Conservation (phyloP, 2,113 vertebrate genomes). For the Pituophis catenifer region DNA sequence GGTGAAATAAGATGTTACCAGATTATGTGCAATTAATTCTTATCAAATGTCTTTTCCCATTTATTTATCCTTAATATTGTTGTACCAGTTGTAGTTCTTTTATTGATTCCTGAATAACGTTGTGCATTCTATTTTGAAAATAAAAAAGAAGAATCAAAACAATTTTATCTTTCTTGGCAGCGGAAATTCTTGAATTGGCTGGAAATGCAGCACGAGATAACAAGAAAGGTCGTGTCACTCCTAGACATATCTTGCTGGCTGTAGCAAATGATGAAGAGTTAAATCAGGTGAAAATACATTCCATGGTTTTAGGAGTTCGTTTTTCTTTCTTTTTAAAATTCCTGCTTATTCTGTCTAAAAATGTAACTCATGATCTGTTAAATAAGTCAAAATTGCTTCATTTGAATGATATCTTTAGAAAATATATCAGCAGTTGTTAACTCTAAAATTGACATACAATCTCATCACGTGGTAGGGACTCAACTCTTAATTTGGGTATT, state of each 20-base stretch:
- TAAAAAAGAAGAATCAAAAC: constrained; percentile 24
- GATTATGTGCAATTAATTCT: not conserved
- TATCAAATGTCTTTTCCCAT: not conserved
- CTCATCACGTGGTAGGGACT: not conserved
- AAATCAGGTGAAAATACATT: constrained; percentile 83
- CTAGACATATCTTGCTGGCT: constrained; percentile 94
- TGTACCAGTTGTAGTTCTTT: not conserved
- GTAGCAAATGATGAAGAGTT: constrained; percentile 97
- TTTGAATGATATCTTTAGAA: constrained; percentile 9
- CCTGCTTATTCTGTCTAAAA: constrained; percentile 41
- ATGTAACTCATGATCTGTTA: constrained; percentile 49
- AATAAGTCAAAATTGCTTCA: constrained; percentile 1
- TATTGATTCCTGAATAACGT: not conserved
- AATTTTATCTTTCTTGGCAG: constrained; percentile 64
- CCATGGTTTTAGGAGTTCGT: constrained; percentile 25
- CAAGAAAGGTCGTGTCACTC: constrained; percentile 96
- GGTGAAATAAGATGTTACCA: not conserved
- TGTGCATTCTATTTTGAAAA: not conserved
- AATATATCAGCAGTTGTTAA: not conserved
- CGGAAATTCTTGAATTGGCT: constrained; percentile 96
- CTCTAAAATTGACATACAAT: not conserved
- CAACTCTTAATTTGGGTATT: not conserved
- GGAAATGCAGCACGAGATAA: constrained; percentile 98
- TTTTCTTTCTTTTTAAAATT: not conserved
- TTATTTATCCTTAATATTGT: not conserved